Percentiles rank a stretch among this genome's conserved stretches.
Evolutionary conservation across 2,113 vertebrate genomes (phyloP).

Genomic region (Columba janthina): DNA sequence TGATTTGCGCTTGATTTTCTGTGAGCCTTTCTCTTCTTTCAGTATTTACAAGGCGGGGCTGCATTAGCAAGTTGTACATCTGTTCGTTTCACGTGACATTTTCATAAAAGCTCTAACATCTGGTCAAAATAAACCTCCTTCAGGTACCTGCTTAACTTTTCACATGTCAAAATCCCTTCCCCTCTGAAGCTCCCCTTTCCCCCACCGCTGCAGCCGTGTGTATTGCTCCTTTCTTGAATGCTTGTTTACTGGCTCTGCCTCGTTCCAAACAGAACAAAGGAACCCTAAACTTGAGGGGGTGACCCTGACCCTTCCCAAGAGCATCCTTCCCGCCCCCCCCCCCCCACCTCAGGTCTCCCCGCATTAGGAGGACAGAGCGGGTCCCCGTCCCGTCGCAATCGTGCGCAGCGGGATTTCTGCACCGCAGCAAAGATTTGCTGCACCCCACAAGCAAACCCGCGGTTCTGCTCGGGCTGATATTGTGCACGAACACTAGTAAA

Average conservation of each 20-base stretch:
- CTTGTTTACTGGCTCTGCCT: conserved; percentile 7
- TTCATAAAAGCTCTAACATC: conserved; percentile 87
- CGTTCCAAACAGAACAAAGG: conserved; percentile 21
- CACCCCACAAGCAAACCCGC: accelerated
- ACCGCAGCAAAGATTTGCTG: background rate
- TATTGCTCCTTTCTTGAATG: background rate
- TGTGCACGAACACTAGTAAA: background rate
- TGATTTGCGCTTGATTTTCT: conserved; percentile 62
- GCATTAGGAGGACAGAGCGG: background rate
- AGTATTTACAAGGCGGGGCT: conserved; percentile 72
- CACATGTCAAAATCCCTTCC: conserved; percentile 78
- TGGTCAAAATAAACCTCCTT: conserved; percentile 91
- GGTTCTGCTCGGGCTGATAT: background rate
- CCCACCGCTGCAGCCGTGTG: background rate
- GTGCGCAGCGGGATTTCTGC: background rate
- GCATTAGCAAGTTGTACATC: conserved; percentile 82
- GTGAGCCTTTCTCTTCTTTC: conserved; percentile 54
- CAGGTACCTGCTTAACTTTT: conserved; percentile 86
- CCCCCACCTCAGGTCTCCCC: background rate
- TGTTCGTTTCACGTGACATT: conserved; percentile 90
- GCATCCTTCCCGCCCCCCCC: background rate
- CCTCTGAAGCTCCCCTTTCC: background rate
- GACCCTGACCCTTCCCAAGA: background rate
- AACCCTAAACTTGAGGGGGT: background rate
- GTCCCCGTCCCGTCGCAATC: background rate